Conservation (phyloP, 2,113 vertebrate genomes). For the Puffinus mauretanicus region DNA sequence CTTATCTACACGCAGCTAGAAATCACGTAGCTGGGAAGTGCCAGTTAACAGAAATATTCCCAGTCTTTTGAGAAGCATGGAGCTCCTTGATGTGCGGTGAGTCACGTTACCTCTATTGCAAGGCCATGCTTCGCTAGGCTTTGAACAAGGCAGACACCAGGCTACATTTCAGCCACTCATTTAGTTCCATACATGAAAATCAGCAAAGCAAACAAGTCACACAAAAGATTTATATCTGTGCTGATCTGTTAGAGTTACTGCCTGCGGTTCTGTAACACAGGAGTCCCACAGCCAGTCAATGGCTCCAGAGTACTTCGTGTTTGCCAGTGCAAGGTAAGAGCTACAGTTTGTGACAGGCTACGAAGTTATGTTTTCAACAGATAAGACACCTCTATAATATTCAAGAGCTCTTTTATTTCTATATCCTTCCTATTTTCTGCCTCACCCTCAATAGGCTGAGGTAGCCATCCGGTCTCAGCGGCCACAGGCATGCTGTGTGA, state of each 20-base stretch:
- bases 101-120: not conserved
- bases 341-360: not conserved
- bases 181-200: not conserved
- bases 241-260: not conserved
- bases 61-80: not conserved
- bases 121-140: not conserved
- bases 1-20: not conserved
- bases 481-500: accelerated
- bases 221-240: not conserved
- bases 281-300: not conserved
- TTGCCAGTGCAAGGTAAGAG: not conserved
- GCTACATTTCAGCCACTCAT: not conserved
- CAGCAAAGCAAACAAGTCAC: not conserved
- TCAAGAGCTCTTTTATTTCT: not conserved
- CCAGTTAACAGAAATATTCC: not conserved
- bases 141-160: not conserved
- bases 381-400: not conserved
- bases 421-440: not conserved
- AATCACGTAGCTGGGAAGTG: not conserved
- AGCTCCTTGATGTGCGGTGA: not conserved
- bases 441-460: not conserved
- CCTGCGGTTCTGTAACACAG: not conserved
- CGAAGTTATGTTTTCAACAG: not conserved
- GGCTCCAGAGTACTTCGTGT: not conserved
- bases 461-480: not conserved